Conservation (phyloP, 2,888 invertebrate species). For the Ypsolopha scabrella region DNA sequence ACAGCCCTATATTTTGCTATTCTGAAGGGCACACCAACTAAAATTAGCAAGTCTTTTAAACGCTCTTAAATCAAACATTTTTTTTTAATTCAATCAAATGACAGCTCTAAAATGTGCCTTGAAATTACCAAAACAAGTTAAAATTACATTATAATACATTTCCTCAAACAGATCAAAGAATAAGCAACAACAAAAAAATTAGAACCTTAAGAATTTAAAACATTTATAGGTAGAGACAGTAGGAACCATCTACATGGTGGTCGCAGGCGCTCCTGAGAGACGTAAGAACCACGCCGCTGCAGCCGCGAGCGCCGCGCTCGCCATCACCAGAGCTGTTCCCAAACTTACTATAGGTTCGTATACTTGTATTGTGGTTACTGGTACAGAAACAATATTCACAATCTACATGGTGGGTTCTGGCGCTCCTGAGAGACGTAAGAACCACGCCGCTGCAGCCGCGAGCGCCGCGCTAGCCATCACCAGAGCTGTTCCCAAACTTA, state of each 20-base stretch:
- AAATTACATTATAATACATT: too few species aligned
- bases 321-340: conserved; percentile 77
- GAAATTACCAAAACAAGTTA: too few species aligned
- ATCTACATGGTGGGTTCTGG: conserved; percentile 93
- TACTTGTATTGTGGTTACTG: background rate
- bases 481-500: conserved; percentile 75
- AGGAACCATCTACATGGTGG: conserved; percentile 93
- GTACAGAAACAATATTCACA: conserved; percentile 85
- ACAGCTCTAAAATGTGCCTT: too few species aligned
- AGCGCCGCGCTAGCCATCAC: conserved; percentile 83
- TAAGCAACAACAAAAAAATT: too few species aligned
- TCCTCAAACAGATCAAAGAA: too few species aligned
- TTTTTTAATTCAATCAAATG: too few species aligned
- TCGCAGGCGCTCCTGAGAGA: conserved; percentile 85
- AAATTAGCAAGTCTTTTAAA: too few species aligned
- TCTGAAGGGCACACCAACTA: too few species aligned
- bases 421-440: conserved; percentile 77
- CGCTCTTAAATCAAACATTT: too few species aligned
- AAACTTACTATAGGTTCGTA: conserved; percentile 66
- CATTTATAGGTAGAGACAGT: conserved; percentile 86
- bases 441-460: conserved; percentile 83
- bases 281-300: conserved; percentile 80
- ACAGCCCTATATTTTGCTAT: too few species aligned
- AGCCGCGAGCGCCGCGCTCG: conserved; percentile 82
- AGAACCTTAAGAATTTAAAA: too few species aligned